phyloP scores from a whole-genome alignment of 2,113 vertebrate genomes.

The Sinocyclocheilus rhinocerous region DNA sequence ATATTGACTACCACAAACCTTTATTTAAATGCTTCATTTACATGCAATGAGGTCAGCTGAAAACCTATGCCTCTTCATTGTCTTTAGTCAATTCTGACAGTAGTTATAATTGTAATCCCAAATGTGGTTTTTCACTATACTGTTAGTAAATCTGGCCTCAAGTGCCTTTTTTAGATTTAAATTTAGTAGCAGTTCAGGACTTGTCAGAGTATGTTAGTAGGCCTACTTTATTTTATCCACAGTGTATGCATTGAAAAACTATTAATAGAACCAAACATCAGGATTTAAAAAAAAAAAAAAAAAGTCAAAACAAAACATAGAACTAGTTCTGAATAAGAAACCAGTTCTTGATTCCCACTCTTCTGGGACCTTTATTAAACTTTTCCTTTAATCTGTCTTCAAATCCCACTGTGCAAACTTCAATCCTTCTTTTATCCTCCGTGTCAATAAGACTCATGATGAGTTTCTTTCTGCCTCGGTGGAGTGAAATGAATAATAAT shows the following conservation, averaged over 20 bases:
- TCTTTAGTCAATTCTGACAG: too few species aligned
- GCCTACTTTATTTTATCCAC: not conserved
- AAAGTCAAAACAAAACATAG: not conserved
- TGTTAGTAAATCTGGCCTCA: too few species aligned
- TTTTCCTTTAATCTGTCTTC: constrained; percentile 17
- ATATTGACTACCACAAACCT: too few species aligned
- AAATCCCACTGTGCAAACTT: constrained; percentile 38
- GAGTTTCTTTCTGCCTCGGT: constrained; percentile 45
- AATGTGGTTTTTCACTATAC: too few species aligned
- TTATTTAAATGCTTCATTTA: too few species aligned
- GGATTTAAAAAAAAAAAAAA: not conserved
- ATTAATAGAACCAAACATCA: not conserved
- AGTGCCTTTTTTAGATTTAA: too few species aligned
- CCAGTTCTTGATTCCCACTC: not conserved
- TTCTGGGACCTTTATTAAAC: not conserved
- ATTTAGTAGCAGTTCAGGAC: too few species aligned
- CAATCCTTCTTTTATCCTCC: constrained; percentile 45
- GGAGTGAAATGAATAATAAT: constrained; percentile 48
- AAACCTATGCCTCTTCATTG: too few species aligned
- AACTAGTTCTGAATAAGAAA: not conserved
- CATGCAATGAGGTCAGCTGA: too few species aligned
- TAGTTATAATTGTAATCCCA: too few species aligned
- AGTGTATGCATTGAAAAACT: not conserved
- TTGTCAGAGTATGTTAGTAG: not conserved
- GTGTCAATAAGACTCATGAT: constrained; percentile 42